Evolutionary conservation across 1,140 invertebrate genomes (phyloP).

Genomic region (Camponotus pennsylvanicus): DNA sequence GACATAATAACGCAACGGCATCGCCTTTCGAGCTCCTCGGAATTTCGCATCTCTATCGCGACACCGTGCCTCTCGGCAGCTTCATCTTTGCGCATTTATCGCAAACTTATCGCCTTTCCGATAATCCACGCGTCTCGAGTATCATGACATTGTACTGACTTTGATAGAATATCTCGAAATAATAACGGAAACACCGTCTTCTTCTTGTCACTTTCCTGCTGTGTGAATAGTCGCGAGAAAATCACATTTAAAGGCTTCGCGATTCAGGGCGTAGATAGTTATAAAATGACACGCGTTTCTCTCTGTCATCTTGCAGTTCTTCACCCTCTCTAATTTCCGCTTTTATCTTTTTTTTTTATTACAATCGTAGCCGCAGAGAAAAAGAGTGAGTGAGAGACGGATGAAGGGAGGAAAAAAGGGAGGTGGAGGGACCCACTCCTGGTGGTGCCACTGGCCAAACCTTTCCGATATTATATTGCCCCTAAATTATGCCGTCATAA

Average conservation of each 20-base stretch:
- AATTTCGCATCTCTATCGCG: constrained; percentile 49
- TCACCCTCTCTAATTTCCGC: constrained; percentile 1
- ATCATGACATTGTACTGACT: background rate
- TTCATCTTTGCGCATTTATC: background rate
- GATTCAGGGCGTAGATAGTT: background rate
- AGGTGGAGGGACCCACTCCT: constrained; percentile 1
- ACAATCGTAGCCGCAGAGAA: background rate
- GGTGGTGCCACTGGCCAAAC: constrained; percentile 55
- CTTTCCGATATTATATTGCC: constrained; percentile 70
- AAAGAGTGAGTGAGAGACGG: background rate
- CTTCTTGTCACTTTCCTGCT: background rate
- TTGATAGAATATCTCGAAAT: background rate
- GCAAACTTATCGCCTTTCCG: constrained; percentile 2
- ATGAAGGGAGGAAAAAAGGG: background rate
- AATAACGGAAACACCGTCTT: background rate
- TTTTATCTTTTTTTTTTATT: constrained; percentile 37
- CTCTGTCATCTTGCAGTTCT: constrained; percentile 12
- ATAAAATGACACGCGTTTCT: constrained; percentile 23
- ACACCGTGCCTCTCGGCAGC: background rate
- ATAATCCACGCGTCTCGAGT: background rate
- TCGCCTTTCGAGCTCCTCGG: background rate
- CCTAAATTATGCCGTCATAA: constrained; percentile 76
- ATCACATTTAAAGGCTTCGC: background rate
- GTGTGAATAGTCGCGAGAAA: background rate
- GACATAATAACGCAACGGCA: constrained; percentile 45